Evolutionary conservation across 2,888 invertebrate genomes (phyloP), one percentile per base, ranked within the genome.

Genomic region (Tethea ocularis): DNA sequence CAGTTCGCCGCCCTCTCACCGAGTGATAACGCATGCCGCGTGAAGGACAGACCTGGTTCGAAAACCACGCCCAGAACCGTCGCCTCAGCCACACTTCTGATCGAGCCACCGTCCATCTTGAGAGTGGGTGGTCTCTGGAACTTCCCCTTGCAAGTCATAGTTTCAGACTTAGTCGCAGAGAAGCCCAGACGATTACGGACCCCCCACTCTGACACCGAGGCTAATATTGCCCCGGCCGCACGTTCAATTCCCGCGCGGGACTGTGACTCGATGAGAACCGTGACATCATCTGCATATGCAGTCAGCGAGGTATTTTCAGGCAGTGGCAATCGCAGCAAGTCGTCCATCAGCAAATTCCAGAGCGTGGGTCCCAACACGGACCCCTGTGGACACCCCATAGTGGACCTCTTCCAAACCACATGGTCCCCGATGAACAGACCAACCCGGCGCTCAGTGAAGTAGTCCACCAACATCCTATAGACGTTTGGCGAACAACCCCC

Each of bases 361-460:
- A 72, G 57, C 0, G 63, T 10, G 0, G 72, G 71, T 0, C 71
- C 72, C 23, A 71, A n/a, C 0, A 71, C 68, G 0, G 72, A 73
- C 0, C 69, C 72, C 59, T 75, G 74, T 10, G 75, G 70, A n/a
- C 71, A 72, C 0, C 74, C 71, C 70, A 72, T 75, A 0, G 72
- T 74, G 6, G 60, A 51, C 0, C 24, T 3, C 54, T 71, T 71
- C 68, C 68, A 67, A 4, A 51, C 41, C 0, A 57, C 29, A 5
- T 33, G 22, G n/a, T 52, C 8, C 0, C 75, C 69, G 1, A 68
- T 63, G 2, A 64, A 63, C 0, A 77, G 51, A 0, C 68, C 66
- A 26, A 26, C 26, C 26, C 26, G 26, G 26, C 26, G 60, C 15
- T 57, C 51, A 0, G 52, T 17, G 53, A 80, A 78, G 29, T 80